Conservation (phyloP, 2,113 vertebrate genomes). For the Beaufortia kweichowensis region DNA sequence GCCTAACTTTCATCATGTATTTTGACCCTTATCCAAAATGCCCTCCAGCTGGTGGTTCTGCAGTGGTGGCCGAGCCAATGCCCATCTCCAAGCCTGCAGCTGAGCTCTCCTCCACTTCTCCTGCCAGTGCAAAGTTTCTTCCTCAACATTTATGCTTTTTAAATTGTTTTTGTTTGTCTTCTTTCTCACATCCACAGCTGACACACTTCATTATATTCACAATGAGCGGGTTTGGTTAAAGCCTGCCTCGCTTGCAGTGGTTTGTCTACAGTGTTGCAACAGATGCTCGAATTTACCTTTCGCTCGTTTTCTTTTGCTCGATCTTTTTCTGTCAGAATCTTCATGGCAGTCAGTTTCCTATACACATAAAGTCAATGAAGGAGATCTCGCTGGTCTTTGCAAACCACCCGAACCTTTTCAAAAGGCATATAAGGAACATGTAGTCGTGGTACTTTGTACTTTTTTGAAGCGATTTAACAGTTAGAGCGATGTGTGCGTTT, state of each 20-base stretch:
- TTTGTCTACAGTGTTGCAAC: conserved; percentile 11
- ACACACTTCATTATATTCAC: conserved; percentile 19
- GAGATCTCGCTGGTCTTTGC: not conserved
- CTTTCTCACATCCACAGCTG: conserved; percentile 13
- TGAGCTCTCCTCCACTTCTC: conserved; percentile 1
- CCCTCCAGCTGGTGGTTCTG: conserved; percentile 38
- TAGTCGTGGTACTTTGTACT: not conserved
- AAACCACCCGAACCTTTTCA: conserved; percentile 15
- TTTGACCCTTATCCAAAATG: conserved; percentile 42
- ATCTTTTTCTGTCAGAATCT: not conserved
- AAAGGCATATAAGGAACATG: conserved; percentile 1
- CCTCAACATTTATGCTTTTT: conserved; percentile 4
- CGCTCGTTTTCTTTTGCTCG: not conserved
- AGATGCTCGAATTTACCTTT: conserved; percentile 6
- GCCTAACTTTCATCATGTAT: conserved; percentile 39
- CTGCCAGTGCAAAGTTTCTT: not conserved
- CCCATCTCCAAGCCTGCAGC: conserved; percentile 22
- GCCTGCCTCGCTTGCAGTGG: not conserved
- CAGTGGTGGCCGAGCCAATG: conserved; percentile 29
- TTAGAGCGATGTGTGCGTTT: not conserved
- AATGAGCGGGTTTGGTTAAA: not conserved
- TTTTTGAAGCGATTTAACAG: too few relatives aligned
- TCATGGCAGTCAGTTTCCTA: not conserved
- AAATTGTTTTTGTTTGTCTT: conserved; percentile 3
- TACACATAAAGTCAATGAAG: not conserved